These are phyloP conservation scores for Pachypanchax playfairii DNA, from an alignment of 2,113 vertebrate genomes.

Conservation along the genomic window DNA sequence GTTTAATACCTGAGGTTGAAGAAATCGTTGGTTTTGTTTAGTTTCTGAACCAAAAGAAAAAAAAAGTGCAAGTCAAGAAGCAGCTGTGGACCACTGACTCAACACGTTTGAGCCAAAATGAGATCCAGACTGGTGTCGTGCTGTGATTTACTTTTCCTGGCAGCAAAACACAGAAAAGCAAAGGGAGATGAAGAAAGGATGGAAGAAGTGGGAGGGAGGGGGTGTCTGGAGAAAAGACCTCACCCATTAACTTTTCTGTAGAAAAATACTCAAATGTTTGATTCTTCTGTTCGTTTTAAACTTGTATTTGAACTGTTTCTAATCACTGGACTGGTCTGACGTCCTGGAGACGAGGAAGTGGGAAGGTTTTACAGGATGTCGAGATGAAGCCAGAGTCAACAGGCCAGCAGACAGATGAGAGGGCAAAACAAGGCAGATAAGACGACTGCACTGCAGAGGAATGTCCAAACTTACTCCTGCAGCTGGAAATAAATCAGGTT, in stretches of 20 bases:
- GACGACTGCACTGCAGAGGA: background rate
- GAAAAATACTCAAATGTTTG: too few species aligned
- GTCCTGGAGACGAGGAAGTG: too few species aligned
- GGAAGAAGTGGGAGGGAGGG: slow-evolving; percentile 27
- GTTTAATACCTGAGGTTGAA: background rate
- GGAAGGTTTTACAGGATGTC: slow-evolving; percentile 38
- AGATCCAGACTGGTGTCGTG: slow-evolving; percentile 66
- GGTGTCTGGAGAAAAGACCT: slow-evolving; percentile 28
- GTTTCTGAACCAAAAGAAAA: slow-evolving; percentile 30
- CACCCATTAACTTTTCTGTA: too few species aligned
- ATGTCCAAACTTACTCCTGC: slow-evolving; percentile 1
- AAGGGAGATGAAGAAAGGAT: slow-evolving; percentile 40
- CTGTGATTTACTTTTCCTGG: slow-evolving; percentile 77
- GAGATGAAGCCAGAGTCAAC: slow-evolving; percentile 56
- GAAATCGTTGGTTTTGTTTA: slow-evolving; percentile 47
- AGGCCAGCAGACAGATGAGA: slow-evolving; percentile 42
- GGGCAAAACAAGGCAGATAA: slow-evolving; percentile 21
- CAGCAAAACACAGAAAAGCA: slow-evolving; percentile 57
- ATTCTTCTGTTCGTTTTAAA: too few species aligned
- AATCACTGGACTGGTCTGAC: too few species aligned
- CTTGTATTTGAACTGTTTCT: too few species aligned
- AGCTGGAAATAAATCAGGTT: slow-evolving; percentile 16
- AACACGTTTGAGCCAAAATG: slow-evolving; percentile 60
- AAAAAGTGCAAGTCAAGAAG: slow-evolving; percentile 51
- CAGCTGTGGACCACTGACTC: slow-evolving; percentile 61